Conservation (phyloP, 2,797 vertebrate species). For the Leucoraja ocellata region DNA sequence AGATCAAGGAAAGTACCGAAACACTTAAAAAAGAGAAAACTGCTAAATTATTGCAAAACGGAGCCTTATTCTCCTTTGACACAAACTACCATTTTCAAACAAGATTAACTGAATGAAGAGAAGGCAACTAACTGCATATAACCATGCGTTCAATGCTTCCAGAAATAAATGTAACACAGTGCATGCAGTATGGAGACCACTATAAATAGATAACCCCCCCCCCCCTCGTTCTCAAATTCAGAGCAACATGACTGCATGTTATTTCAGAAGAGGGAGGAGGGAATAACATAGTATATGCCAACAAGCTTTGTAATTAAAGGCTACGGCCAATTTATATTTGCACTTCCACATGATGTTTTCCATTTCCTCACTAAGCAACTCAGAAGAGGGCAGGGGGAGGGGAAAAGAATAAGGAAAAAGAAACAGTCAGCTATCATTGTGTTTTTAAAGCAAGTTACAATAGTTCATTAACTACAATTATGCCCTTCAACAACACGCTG, state of each 20-base stretch:
- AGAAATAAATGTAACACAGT: background rate
- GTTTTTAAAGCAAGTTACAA: conserved; percentile 57
- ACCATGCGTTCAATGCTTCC: background rate
- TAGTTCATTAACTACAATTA: conserved; percentile 68
- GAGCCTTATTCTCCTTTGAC: background rate
- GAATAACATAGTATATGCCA: background rate
- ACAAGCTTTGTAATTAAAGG: background rate
- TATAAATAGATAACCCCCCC: background rate
- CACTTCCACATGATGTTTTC: background rate
- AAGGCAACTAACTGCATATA: background rate
- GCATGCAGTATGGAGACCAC: background rate
- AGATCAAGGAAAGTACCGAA: no score
- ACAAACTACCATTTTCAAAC: no score
- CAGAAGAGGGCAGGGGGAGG: background rate
- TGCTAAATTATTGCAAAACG: background rate
- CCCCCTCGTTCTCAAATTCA: background rate
- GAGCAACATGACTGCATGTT: background rate
- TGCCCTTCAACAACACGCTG: conserved; percentile 57
- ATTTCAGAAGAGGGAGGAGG: background rate
- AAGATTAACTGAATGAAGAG: background rate
- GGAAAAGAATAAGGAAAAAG: background rate
- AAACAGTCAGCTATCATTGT: conserved; percentile 20
- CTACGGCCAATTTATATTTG: background rate
- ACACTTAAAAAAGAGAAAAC: background rate
- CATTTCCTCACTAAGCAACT: conserved; percentile 9